phyloP scores from a whole-genome alignment of 1,140 invertebrate species.

The Trachelipus rathkii region DNA sequence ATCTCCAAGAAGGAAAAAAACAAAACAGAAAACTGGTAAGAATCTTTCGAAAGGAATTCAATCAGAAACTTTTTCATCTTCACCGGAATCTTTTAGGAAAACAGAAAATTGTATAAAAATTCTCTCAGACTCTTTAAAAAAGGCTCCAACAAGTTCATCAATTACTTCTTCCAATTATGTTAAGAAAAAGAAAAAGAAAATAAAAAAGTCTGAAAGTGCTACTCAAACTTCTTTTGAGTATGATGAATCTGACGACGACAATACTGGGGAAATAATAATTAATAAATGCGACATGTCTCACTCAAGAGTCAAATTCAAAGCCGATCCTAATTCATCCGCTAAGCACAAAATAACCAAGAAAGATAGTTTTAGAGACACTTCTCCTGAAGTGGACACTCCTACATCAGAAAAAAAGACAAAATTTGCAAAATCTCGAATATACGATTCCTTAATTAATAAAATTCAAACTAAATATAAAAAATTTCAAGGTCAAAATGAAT shows the following conservation, averaged over 20 bases:
- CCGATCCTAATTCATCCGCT: neutral
- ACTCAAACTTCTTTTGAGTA: neutral
- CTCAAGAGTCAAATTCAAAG: neutral
- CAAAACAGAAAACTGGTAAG: neutral
- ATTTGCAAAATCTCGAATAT: neutral
- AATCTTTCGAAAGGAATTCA: neutral
- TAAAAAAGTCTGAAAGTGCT: neutral
- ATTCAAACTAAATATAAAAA: neutral
- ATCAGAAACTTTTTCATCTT: neutral
- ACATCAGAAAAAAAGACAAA: constrained; percentile 1
- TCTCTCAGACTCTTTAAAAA: neutral
- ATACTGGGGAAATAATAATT: neutral
- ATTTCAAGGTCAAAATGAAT: neutral
- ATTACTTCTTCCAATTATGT: neutral
- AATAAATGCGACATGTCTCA: neutral
- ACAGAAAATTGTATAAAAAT: no score
- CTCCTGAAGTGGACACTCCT: neutral
- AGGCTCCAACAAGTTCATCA: neutral
- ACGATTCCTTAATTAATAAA: neutral
- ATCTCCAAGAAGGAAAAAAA: neutral
- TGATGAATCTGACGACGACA: neutral
- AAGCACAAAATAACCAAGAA: neutral
- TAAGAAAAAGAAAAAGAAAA: neutral
- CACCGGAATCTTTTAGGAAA: neutral
- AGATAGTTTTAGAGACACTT: neutral